These are phyloP conservation scores for Xestia sexstrigata DNA, from an alignment of 2,888 invertebrate genomes.

Conservation along the genomic window DNA sequence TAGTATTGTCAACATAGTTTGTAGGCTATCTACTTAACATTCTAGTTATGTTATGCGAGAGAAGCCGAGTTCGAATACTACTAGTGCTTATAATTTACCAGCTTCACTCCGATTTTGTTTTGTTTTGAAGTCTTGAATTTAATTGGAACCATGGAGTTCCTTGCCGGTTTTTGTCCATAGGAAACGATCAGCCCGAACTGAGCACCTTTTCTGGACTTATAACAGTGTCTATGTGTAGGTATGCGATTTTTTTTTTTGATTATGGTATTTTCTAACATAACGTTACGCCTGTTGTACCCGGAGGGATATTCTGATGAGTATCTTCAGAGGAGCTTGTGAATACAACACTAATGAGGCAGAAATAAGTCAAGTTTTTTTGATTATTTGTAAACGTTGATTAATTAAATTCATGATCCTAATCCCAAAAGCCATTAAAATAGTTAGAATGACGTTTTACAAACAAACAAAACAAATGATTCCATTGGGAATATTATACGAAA, in stretches of 20 bases:
- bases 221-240: too few relatives aligned
- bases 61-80: conserved; percentile 1
- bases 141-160: too few relatives aligned
- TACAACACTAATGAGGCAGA: not conserved
- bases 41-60: not conserved
- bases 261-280: not conserved
- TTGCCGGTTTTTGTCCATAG: too few relatives aligned
- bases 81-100: conserved; percentile 11
- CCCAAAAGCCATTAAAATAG: not conserved
- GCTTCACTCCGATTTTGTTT: not conserved
- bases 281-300: not conserved
- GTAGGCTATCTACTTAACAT: conserved; percentile 7
- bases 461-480: not conserved
- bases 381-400: not conserved
- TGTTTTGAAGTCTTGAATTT: not conserved
- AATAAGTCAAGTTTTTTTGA: not conserved
- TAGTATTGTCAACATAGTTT: conserved; percentile 3
- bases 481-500: not conserved
- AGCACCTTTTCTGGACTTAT: too few relatives aligned
- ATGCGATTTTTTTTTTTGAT: too few relatives aligned
- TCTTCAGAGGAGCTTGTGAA: not conserved
- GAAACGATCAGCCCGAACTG: too few relatives aligned
- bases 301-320: not conserved
- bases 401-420: not conserved
- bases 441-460: not conserved